Base-by-base conservation (phyloP, 2,888 invertebrate genomes). In the Pilophorus perplexus region DNA sequence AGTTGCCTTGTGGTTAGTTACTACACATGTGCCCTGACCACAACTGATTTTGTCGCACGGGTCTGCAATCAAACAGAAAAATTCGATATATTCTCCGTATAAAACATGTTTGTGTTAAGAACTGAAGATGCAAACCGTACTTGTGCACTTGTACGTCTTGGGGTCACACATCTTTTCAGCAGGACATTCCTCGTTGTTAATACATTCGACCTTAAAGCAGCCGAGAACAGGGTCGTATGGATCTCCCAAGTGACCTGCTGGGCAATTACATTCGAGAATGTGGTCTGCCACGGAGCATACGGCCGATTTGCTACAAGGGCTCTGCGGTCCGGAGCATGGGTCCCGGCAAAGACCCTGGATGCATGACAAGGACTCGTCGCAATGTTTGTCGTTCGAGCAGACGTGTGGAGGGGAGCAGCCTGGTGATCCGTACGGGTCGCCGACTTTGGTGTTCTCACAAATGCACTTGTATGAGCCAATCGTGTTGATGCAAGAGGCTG, bases 191-290 rank as follows among this genome's bases (percentile, higher is more conserved):
- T 83, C 82, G 75, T 89, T 83, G 44, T 83, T 83, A 1, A 89
- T 79, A 77, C 93, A 94, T 78, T 93, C 93, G 1, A 93, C 93
- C 78, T 88, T 89, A 76, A 90, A 92, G 74, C 93, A 93, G 33
- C 93, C 93, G 59, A 90, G 82, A 57, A 82, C 82, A 62, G 80
- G 79, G 74, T 90, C 89, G 64, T 83, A 82, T 3, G 90, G 86
- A 79, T 92, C 90, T 6, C 93, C 93, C 27, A 93, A 80, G 75
- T 86, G 87, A 18, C 92, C 92, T 67, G 86, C 83, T 38, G 89
- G 87, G 75, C 93, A 93, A 33, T 82, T 80, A 74, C 93, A 93
- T 20, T 83, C 79, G 0, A 89, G 84, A 57, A 78, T 81, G 73
- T 93, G 92, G 69, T 86, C 85, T 20, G 83, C 79, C 0, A 88